These are phyloP conservation scores for Silurus asotus DNA, from an alignment of 2,113 vertebrate species.

Conservation along the genomic window DNA sequence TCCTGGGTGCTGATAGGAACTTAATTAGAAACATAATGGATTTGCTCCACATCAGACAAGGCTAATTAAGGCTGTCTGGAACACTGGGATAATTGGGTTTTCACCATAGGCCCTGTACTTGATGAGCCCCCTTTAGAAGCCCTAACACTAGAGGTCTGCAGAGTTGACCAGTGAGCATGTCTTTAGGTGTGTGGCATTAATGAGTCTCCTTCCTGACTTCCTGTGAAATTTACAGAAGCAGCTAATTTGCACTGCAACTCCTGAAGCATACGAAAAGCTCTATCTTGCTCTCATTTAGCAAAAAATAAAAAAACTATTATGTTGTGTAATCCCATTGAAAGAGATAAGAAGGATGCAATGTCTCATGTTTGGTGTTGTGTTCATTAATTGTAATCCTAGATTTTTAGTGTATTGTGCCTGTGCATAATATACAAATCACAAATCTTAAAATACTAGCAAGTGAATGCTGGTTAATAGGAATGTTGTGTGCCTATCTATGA, in stretches of 20 bases:
- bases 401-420: background rate
- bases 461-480: background rate
- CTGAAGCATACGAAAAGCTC: background rate
- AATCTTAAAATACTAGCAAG: background rate
- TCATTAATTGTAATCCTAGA: background rate
- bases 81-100: constrained; percentile 69
- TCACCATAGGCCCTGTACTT: constrained; percentile 58
- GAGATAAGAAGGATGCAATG: background rate
- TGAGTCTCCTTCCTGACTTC: background rate
- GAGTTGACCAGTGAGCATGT: constrained; percentile 19
- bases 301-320: background rate
- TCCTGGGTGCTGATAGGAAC: constrained; percentile 69
- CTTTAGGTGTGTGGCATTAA: constrained; percentile 7
- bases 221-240: background rate
- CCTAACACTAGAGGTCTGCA: background rate
- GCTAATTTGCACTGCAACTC: background rate
- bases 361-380: background rate
- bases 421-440: background rate
- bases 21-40: constrained; percentile 80
- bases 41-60: constrained; percentile 74
- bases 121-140: constrained; percentile 10
- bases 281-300: background rate
- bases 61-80: constrained; percentile 72
- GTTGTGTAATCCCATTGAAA: background rate
- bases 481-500: background rate